A percentile compares a stretch with the other conserved stretches of the same genome.
These are phyloP conservation scores for Tenthredo mesomela DNA, from an alignment of 2,888 invertebrate genomes.

Conservation along the genomic window DNA sequence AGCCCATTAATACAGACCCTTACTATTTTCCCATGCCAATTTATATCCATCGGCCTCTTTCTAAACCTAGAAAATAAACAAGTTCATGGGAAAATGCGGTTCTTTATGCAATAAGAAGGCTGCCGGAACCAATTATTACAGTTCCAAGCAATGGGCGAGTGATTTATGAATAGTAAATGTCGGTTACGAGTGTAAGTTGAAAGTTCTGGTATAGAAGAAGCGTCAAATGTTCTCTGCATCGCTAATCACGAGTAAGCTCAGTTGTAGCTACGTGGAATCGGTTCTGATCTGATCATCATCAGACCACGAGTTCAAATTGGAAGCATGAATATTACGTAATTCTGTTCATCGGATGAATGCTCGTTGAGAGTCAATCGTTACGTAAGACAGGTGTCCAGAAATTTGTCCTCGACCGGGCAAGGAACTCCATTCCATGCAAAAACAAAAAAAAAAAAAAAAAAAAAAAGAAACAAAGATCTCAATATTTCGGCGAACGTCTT, in stretches of 20 bases:
- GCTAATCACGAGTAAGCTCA: not conserved
- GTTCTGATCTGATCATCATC: too few species aligned
- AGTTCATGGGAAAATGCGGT: slow-evolving; percentile 16
- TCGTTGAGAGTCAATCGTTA: not conserved
- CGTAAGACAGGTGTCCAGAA: slow-evolving; percentile 15
- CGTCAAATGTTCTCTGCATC: not conserved
- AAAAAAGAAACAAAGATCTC: not conserved
- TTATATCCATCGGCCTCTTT: not conserved
- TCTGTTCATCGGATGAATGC: slow-evolving; percentile 16
- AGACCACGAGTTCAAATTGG: not conserved
- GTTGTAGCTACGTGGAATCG: not conserved
- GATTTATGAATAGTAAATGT: slow-evolving; percentile 30
- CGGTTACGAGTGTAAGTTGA: not conserved
- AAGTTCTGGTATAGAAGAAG: not conserved
- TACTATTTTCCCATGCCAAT: not conserved
- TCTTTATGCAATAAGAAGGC: not conserved
- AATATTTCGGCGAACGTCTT: slow-evolving; percentile 4
- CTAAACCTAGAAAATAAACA: not conserved
- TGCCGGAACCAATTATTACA: slow-evolving; percentile 46
- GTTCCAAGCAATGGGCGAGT: not conserved
- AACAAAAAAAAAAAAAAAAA: not conserved
- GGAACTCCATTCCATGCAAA: slow-evolving; percentile 9
- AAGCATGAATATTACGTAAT: slow-evolving; percentile 10
- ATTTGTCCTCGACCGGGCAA: slow-evolving; percentile 19
- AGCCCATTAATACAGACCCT: not conserved